Conservation (phyloP, 2,113 vertebrate species). For the Ceyx margarethae region DNA sequence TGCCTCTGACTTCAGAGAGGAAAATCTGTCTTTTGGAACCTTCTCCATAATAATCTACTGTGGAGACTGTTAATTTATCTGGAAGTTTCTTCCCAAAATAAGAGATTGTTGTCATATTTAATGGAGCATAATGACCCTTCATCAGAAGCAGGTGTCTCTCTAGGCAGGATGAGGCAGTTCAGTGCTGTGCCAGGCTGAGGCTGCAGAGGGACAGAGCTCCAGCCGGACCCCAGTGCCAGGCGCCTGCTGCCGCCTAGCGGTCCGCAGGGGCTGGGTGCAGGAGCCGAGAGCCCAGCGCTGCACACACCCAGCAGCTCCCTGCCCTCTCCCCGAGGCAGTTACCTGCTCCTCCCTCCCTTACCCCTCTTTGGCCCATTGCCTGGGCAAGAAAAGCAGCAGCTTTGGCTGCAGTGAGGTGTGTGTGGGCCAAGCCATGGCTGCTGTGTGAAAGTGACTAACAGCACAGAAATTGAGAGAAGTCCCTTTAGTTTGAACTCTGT, state of each 20-base stretch:
- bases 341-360: neutral
- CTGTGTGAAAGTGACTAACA: neutral
- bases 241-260: neutral
- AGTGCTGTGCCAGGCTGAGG: rapidly evolving
- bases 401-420: neutral
- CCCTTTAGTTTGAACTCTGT: neutral
- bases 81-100: neutral
- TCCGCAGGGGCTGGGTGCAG: neutral
- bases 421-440: neutral
- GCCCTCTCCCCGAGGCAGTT: neutral
- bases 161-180: neutral
- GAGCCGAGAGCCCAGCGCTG: rapidly evolving
- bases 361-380: neutral
- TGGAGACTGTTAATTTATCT: neutral
- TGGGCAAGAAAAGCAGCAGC: neutral
- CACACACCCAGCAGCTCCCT: neutral
- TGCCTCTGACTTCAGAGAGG: neutral
- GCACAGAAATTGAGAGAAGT: neutral
- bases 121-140: rapidly evolving
- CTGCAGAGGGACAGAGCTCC: rapidly evolving
- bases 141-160: rapidly evolving
- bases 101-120: neutral
- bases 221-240: neutral
- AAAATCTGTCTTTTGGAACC: neutral
- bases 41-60: neutral